A percentile compares a stretch with the other conserved stretches of the same genome.
Conservation (phyloP, 1,140 invertebrate genomes). For the Hyles euphorbiae region DNA sequence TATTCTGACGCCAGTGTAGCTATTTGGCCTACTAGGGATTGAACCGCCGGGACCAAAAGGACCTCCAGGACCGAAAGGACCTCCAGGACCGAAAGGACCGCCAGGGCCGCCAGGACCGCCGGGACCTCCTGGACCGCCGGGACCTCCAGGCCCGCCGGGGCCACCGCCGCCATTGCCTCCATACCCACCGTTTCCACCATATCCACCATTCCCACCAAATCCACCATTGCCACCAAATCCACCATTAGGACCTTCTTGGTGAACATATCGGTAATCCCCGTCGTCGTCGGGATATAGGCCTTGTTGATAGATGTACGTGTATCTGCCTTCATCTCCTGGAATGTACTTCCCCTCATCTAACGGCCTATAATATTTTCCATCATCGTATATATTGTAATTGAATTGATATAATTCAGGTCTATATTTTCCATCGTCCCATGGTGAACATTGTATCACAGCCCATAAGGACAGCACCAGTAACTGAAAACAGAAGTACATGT, state of each 20-base stretch:
- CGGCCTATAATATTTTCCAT: conserved; percentile 60
- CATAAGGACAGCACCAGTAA: conserved; percentile 35
- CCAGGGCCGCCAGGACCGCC: conserved; percentile 26
- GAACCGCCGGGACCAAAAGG: conserved; percentile 8
- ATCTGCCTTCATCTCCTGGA: conserved; percentile 73
- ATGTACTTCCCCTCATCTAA: conserved; percentile 68
- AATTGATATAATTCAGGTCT: conserved; percentile 28
- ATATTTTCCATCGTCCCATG: conserved; percentile 61
- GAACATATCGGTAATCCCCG: conserved; percentile 71
- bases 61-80: conserved; percentile 19
- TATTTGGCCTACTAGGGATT: conserved; percentile 27
- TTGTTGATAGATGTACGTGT: conserved; percentile 61
- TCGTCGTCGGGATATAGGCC: conserved; percentile 64
- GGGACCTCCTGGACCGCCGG: conserved; percentile 34
- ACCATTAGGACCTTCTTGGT: conserved; percentile 54
- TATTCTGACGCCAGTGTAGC: conserved; percentile 44
- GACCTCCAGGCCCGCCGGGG: conserved; percentile 34
- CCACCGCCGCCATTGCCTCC: conserved; percentile 36
- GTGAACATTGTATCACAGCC: conserved; percentile 35
- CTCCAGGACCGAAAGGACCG: conserved; percentile 6
- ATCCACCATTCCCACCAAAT: conserved; percentile 35
- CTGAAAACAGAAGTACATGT: conserved; percentile 30
- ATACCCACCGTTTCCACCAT: conserved; percentile 38
- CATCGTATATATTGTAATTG: conserved; percentile 38
- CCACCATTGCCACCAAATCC: conserved; percentile 30